Evolutionary conservation across 2,888 invertebrate genomes (phyloP), one percentile per base, ranked within the genome.

Genomic region (Idaea aversata): DNA sequence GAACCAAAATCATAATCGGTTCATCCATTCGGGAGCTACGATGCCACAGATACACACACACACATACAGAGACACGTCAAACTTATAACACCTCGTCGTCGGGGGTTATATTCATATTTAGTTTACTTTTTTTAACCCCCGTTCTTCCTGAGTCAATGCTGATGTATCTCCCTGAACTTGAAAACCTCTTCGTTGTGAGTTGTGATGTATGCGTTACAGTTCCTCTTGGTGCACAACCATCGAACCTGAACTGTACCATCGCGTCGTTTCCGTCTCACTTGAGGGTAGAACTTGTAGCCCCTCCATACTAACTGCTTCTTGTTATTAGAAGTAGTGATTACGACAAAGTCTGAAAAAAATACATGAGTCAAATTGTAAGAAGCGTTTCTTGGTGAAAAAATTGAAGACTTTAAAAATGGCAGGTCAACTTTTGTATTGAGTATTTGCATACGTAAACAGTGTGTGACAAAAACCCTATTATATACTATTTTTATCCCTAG

Each of bases 151-250:
- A 47, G 4, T 47, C 47, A 47, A 62, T 70, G 72, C 0, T 65
- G 63, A 61, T 73, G 72, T 57, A 62, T 63, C 34, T 70, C 73
- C 7, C 57, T 65, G 0, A 65, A 64, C 13, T 70, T 67, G 6
- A 69, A 65, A 34, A 75, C 69, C 7, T 61, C n/a, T 35, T 67
- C 63, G 62, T 74, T 67, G 3, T 66, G 4, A 13, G 74, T 75
- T 38, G 67, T 67, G 15, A 75, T 59, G 59, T 62, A 71, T 5
- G 75, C 72, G 63, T 67, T 72, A 15, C 75, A 75, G 47, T 68
- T 72, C n/a, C 71, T 57, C 63, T 69, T 73, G 0, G 74, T 72
- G 34, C 75, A 75, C 16, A 70, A 70, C 73, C 72, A 75, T 70
- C 75, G 67, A 2, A 66, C 66, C 36, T 67, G 66, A 35, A 15